phyloP scores from a whole-genome alignment of 2,797 vertebrate genomes.

The Amblyopsis hoosieri region DNA sequence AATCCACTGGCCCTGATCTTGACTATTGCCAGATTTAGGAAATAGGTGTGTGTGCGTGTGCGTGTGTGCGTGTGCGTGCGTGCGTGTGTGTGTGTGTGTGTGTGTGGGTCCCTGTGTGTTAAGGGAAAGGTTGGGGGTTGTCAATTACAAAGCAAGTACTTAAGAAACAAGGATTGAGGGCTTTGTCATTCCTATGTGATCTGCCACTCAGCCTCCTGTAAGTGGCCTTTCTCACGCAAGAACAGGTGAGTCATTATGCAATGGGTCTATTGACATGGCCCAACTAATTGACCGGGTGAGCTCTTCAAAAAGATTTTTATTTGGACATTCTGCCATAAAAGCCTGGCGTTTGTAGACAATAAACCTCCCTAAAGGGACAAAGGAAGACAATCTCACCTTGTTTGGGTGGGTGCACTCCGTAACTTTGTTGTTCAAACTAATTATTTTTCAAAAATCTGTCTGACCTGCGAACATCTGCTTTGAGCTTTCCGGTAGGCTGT shows the following conservation, averaged over 20 bases:
- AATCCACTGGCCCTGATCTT: constrained; percentile 4
- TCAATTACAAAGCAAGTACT: constrained; percentile 59
- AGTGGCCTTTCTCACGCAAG: constrained; percentile 73
- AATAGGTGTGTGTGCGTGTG: background rate
- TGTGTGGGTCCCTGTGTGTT: constrained; percentile 12
- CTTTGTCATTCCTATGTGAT: constrained; percentile 75
- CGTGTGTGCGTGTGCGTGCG: background rate
- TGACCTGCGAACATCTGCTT: constrained; percentile 8
- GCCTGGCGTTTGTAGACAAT: constrained; percentile 70
- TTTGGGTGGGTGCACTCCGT: constrained; percentile 45
- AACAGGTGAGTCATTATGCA: constrained; percentile 74
- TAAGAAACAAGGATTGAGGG: constrained; percentile 51
- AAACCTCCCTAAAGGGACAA: constrained; percentile 64
- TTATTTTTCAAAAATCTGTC: constrained; percentile 12
- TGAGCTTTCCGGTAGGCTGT: constrained; percentile 18
- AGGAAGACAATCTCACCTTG: constrained; percentile 53
- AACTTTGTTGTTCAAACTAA: constrained; percentile 15
- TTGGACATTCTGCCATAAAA: constrained; percentile 71
- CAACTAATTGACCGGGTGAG: constrained; percentile 71
- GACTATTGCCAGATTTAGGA: constrained; percentile 27
- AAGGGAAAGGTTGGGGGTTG: constrained; percentile 11
- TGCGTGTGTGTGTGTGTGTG: constrained; percentile 7
- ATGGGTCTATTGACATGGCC: constrained; percentile 68
- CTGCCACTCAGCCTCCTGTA: constrained; percentile 64
- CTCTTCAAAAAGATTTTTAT: constrained; percentile 79